A percentile compares a stretch with the other conserved stretches of the same genome.
Conservation (phyloP, 2,797 vertebrate genomes). For the Psittacula derbiana region DNA sequence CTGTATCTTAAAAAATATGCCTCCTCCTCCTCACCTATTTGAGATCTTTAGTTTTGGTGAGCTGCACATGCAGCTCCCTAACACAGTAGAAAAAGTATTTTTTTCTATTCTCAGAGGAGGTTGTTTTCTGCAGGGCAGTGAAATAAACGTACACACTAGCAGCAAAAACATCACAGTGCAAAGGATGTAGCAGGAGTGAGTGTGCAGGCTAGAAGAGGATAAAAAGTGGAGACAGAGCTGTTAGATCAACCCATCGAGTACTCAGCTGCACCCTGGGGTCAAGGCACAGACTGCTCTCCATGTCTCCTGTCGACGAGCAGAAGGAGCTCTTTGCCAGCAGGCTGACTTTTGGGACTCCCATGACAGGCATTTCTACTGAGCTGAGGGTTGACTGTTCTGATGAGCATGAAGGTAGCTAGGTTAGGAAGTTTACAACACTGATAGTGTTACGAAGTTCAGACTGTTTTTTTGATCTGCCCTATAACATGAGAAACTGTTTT, state of each 20-base stretch:
- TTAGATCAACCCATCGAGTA: neutral
- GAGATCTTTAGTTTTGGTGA: neutral
- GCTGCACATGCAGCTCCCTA: neutral
- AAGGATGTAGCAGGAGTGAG: neutral
- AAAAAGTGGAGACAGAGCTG: neutral
- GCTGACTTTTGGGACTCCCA: neutral
- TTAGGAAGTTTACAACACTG: neutral
- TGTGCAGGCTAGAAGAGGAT: accelerated
- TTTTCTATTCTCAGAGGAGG: neutral
- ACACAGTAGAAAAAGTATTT: accelerated
- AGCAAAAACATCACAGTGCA: neutral
- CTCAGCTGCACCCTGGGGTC: neutral
- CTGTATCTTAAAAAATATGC: neutral
- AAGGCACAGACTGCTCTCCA: neutral
- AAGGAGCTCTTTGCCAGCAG: neutral
- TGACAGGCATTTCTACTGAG: neutral
- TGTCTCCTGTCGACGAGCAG: neutral
- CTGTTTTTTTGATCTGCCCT: accelerated
- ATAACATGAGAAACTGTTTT: neutral
- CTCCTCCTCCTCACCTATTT: neutral
- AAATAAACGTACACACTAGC: neutral
- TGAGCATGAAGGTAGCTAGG: neutral
- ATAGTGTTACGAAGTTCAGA: neutral
- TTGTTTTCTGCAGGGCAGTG: neutral
- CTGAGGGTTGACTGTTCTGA: neutral